Evolutionary conservation across 1,140 invertebrate species (phyloP).

Genomic region (Hylaeus volcanicus): DNA sequence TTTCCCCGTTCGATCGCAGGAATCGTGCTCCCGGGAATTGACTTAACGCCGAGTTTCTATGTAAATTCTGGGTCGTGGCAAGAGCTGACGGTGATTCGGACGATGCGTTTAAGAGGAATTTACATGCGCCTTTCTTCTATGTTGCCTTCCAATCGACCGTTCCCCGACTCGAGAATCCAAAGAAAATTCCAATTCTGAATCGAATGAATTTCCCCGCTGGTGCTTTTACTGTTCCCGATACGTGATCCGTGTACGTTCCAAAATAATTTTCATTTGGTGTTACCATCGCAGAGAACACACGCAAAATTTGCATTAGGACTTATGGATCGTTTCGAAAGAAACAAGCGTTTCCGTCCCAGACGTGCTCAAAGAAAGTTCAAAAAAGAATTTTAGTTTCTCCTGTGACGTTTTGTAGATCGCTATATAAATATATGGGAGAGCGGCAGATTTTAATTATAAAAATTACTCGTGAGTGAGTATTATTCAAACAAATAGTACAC

Average conservation of each 20-base stretch:
- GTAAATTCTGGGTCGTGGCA: slow-evolving; percentile 50
- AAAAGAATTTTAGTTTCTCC: too few relatives aligned
- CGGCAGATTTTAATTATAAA: too few relatives aligned
- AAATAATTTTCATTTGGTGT: not conserved
- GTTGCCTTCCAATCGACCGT: slow-evolving; percentile 31
- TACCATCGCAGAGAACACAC: not conserved
- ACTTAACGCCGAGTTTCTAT: slow-evolving; percentile 62
- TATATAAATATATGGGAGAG: too few relatives aligned
- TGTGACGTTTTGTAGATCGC: too few relatives aligned
- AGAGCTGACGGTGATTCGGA: slow-evolving; percentile 37
- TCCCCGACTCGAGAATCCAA: slow-evolving; percentile 15
- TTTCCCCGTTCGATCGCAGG: slow-evolving; percentile 27
- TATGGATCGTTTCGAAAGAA: too few relatives aligned
- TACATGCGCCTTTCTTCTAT: slow-evolving; percentile 30
- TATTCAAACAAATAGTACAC: too few relatives aligned
- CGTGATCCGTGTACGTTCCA: not conserved
- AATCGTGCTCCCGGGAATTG: slow-evolving; percentile 45
- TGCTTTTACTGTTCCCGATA: not conserved
- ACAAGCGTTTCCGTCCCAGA: too few relatives aligned
- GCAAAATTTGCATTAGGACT: too few relatives aligned
- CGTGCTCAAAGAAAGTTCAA: too few relatives aligned
- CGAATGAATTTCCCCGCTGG: slow-evolving; percentile 14
- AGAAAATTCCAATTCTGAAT: slow-evolving; percentile 23
- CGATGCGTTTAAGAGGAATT: slow-evolving; percentile 42
- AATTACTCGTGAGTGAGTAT: too few relatives aligned